A percentile compares a stretch with the other conserved stretches of the same genome.
Evolutionary conservation across 2,797 vertebrate species (phyloP).

Genomic region (Heterohyrax brucei): DNA sequence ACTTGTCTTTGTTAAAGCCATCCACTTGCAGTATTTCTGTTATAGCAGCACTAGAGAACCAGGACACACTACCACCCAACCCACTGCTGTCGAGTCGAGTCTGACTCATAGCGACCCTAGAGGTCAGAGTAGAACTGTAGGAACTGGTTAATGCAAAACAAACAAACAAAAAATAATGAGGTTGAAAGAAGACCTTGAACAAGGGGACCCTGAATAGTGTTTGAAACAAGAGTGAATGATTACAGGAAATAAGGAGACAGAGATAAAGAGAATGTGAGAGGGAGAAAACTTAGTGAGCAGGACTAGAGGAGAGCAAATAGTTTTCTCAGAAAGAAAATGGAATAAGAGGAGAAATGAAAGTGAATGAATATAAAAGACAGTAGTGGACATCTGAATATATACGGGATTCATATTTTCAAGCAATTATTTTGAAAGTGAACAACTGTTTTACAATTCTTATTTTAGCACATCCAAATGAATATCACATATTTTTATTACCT

Average conservation of each 20-base stretch:
- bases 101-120: too few species aligned
- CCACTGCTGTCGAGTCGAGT: too few species aligned
- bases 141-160: background rate
- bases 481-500: background rate
- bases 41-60: too few species aligned
- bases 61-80: too few species aligned
- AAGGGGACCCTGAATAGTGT: background rate
- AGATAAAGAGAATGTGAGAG: background rate
- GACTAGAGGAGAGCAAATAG: background rate
- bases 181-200: background rate
- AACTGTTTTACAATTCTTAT: background rate
- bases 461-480: background rate
- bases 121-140: too few species aligned
- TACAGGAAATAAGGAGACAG: background rate
- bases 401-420: background rate
- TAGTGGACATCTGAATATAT: background rate
- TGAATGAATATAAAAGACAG: background rate
- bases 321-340: background rate
- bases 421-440: slow-evolving; percentile 7
- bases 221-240: background rate
- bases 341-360: background rate
- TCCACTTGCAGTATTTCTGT: too few species aligned
- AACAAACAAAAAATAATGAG: too few species aligned
- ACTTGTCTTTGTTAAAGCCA: too few species aligned
- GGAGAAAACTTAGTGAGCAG: background rate